Conservation (phyloP, 2,888 invertebrate genomes). For the Germaria angustata region DNA sequence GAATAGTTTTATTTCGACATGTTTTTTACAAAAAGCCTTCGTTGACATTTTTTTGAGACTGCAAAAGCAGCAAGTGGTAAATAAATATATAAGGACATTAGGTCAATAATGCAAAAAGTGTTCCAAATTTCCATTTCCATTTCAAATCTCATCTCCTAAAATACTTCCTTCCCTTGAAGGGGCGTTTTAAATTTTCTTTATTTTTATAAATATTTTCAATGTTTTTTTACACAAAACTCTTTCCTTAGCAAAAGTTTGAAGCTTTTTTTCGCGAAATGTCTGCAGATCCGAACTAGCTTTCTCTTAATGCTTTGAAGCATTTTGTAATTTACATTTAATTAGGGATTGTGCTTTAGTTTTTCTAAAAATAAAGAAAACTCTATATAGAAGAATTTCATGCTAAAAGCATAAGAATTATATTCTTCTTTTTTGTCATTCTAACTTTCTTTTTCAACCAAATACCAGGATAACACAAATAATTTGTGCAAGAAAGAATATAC, state of each 20-base stretch:
- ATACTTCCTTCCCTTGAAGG: not conserved
- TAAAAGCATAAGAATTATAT: constrained; percentile 47
- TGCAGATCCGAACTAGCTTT: not conserved
- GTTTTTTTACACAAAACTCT: not conserved
- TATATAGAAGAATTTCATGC: constrained; percentile 47
- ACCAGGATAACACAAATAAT: constrained; percentile 54
- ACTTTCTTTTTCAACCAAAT: constrained; percentile 11
- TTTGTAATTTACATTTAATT: constrained; percentile 69
- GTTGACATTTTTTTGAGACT: too few relatives aligned
- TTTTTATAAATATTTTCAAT: constrained; percentile 2
- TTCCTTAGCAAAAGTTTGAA: not conserved
- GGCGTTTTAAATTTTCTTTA: not conserved
- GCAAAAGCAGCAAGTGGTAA: too few relatives aligned
- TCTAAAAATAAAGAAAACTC: not conserved
- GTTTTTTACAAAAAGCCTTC: too few relatives aligned
- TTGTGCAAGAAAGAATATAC: not conserved
- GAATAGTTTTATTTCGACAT: too few relatives aligned
- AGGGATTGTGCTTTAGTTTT: constrained; percentile 58
- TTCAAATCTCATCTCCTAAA: not conserved
- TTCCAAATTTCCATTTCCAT: too few relatives aligned
- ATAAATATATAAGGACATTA: too few relatives aligned
- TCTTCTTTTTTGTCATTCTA: constrained; percentile 1
- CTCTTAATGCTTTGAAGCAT: constrained; percentile 30
- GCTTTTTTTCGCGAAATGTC: not conserved
- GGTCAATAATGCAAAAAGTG: too few relatives aligned